Conservation (phyloP, 1,140 invertebrate genomes). For the Neodiprion virginianus region DNA sequence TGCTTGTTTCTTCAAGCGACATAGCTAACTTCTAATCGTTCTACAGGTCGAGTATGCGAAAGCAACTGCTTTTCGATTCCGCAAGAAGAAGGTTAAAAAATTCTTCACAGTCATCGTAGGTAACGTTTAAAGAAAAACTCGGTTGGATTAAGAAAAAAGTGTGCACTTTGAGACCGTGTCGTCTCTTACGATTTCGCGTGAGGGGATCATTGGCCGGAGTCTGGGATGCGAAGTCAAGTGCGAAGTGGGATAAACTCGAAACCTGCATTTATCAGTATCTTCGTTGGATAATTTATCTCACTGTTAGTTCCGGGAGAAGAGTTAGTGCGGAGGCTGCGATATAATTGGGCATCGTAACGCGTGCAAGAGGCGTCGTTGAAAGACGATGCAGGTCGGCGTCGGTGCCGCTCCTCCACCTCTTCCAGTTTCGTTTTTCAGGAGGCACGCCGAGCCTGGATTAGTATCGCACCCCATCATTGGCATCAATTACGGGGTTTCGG, state of each 20-base stretch:
- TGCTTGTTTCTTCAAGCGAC: too few relatives aligned
- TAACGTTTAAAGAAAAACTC: too few relatives aligned
- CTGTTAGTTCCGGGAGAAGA: not conserved
- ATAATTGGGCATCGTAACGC: not conserved
- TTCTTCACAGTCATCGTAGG: too few relatives aligned
- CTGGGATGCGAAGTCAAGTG: not conserved
- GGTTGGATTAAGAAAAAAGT: too few relatives aligned
- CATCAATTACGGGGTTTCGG: not conserved
- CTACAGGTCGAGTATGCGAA: too few relatives aligned
- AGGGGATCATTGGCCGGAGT: too few relatives aligned
- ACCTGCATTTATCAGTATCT: not conserved
- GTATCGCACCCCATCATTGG: constrained; percentile 2
- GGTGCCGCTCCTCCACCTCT: not conserved
- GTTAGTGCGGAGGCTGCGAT: not conserved
- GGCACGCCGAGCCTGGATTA: not conserved
- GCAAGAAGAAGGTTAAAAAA: too few relatives aligned
- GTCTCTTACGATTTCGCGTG: too few relatives aligned
- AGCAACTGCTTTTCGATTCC: too few relatives aligned
- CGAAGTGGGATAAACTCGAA: not conserved
- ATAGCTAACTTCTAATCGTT: too few relatives aligned
- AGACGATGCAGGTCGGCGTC: not conserved
- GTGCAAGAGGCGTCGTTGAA: not conserved
- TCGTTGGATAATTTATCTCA: not conserved
- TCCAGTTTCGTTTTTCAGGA: constrained; percentile 1
- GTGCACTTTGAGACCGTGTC: too few relatives aligned